phyloP scores from a whole-genome alignment of 2,797 vertebrate species.

The Scleropages formosus region DNA sequence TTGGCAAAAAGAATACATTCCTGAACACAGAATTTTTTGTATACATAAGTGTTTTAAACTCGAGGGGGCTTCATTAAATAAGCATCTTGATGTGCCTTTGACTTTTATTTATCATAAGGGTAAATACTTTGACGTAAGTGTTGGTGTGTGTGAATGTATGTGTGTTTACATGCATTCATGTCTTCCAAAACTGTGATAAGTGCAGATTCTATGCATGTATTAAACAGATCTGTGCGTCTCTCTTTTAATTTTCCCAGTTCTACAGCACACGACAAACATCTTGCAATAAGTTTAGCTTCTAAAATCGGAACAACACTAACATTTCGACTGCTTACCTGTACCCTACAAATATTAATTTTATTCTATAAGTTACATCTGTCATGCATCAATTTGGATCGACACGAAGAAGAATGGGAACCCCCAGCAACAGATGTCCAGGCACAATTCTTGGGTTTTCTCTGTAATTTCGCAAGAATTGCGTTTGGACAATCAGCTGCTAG shows the following conservation, averaged over 20 bases:
- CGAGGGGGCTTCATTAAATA: too few species aligned
- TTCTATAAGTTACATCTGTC: slow-evolving; percentile 31
- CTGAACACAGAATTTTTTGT: too few species aligned
- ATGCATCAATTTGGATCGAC: slow-evolving; percentile 43
- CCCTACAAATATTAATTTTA: slow-evolving; percentile 28
- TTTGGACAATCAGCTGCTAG: slow-evolving; percentile 99
- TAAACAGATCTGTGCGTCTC: background rate
- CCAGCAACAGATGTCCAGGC: slow-evolving; percentile 99
- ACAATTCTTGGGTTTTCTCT: slow-evolving; percentile 96
- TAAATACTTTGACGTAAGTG: too few species aligned
- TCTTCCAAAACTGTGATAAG: too few species aligned
- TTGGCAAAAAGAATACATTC: too few species aligned
- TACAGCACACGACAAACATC: background rate
- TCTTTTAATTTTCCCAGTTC: slow-evolving; percentile 13
- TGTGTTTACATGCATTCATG: too few species aligned
- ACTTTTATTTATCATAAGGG: too few species aligned
- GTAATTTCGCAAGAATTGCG: slow-evolving; percentile 99
- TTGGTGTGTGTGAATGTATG: too few species aligned
- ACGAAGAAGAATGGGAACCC: slow-evolving; percentile 71
- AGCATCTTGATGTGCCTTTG: too few species aligned
- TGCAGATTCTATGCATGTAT: background rate
- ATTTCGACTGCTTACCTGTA: slow-evolving; percentile 22
- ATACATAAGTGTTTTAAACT: too few species aligned
- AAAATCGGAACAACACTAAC: too few species aligned
- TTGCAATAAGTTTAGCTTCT: background rate